Evolutionary conservation across 2,113 vertebrate genomes (phyloP).

Genomic region (Aspiorhynchus laticeps): DNA sequence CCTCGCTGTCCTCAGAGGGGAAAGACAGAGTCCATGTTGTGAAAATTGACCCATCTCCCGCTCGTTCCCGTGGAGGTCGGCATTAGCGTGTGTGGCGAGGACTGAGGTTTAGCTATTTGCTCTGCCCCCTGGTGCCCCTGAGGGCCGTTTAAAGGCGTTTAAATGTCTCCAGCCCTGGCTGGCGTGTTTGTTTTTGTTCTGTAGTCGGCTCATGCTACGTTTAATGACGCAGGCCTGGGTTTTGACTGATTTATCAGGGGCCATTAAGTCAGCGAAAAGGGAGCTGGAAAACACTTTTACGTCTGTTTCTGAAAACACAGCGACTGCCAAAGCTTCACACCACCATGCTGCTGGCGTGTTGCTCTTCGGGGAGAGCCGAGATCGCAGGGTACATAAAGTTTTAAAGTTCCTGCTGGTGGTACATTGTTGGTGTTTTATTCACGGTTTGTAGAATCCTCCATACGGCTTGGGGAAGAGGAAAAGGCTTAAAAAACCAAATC

Average conservation of each 20-base stretch:
- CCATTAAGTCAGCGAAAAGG: conserved; percentile 57
- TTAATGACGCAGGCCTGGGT: conserved; percentile 61
- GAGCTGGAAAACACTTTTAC: conserved; percentile 55
- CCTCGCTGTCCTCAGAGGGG: conserved; percentile 7
- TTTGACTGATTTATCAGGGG: conserved; percentile 63
- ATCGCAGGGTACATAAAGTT: conserved; percentile 58
- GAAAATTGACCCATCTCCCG: conserved; percentile 55
- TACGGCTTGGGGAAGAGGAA: conserved; percentile 27
- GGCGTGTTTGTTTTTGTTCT: conserved; percentile 60
- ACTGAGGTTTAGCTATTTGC: conserved; percentile 53
- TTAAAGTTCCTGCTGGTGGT: conserved; percentile 53
- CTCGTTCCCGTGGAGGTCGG: conserved; percentile 44
- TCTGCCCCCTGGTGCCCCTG: conserved; percentile 50
- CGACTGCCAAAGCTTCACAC: conserved; percentile 49
- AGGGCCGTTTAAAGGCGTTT: conserved; percentile 55
- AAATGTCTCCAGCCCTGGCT: conserved; percentile 49
- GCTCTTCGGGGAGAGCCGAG: conserved; percentile 44
- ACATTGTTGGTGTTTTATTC: conserved; percentile 49
- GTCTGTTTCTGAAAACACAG: conserved; percentile 53
- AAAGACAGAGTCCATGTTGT: conserved; percentile 47
- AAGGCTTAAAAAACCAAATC: conserved; percentile 28
- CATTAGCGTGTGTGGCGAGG: conserved; percentile 42
- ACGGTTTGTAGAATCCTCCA: conserved; percentile 45
- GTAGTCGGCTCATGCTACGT: conserved; percentile 56
- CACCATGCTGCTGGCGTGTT: conserved; percentile 15